Conservation (phyloP, 2,888 invertebrate genomes). For the Trachelus stipa region DNA sequence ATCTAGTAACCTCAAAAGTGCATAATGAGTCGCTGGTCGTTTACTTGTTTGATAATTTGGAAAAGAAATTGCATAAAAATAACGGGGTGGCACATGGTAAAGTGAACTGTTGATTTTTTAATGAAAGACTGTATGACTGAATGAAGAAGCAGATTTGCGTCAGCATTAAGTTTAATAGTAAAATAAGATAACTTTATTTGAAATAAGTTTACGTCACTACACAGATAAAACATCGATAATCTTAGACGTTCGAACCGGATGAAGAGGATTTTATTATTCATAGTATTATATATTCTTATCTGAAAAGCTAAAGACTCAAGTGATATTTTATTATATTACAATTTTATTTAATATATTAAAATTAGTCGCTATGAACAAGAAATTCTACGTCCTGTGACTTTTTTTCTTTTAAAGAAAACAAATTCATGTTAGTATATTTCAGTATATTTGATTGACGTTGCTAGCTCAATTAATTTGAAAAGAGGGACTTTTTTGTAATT, state of each 20-base stretch:
- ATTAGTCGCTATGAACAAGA: neutral
- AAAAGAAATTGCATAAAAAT: neutral
- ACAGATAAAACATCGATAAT: no score
- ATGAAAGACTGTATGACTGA: constrained; percentile 31
- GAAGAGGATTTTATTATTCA: neutral
- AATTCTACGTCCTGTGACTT: neutral
- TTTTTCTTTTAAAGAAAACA: neutral
- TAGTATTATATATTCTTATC: neutral
- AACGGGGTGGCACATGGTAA: neutral
- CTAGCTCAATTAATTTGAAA: no score
- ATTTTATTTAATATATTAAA: neutral
- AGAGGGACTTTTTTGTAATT: no score
- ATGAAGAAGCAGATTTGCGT: constrained; percentile 42
- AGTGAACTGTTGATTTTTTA: constrained; percentile 9
- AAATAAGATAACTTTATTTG: neutral
- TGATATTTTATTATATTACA: neutral
- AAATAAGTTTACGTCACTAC: neutral
- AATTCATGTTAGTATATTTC: neutral
- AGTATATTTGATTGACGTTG: no score
- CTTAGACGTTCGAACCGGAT: neutral
- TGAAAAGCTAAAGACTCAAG: neutral
- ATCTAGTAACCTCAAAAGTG: neutral
- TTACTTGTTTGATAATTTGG: neutral
- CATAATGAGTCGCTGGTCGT: neutral
- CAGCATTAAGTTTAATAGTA: constrained; percentile 20